Percentiles rank a stretch among this genome's conserved stretches.
These are phyloP conservation scores for Reinhardtius hippoglossoides DNA, from an alignment of 2,113 vertebrate species.

Conservation along the genomic window DNA sequence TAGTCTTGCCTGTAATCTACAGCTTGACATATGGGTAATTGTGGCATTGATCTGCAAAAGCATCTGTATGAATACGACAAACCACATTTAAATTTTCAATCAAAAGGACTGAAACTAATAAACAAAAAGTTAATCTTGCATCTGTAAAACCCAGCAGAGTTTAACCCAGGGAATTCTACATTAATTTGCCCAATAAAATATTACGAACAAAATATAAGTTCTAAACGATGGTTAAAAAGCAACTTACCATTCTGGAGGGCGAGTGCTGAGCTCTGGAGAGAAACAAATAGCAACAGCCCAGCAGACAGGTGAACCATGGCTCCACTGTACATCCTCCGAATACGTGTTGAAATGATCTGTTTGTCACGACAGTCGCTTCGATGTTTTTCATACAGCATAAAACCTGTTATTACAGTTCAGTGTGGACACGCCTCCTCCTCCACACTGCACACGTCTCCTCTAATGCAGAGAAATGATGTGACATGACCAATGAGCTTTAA, in stretches of 20 bases:
- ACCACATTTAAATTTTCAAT: not conserved
- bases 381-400: conserved; percentile 1
- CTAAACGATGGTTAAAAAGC: not conserved
- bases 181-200: not conserved
- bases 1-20: not conserved
- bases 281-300: conserved; percentile 44
- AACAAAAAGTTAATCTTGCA: too few relatives aligned
- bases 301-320: conserved; percentile 38
- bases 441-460: conserved; percentile 21
- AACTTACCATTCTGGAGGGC: conserved; percentile 64
- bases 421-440: conserved; percentile 37
- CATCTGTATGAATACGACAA: not conserved
- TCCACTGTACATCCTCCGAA: conserved; percentile 1
- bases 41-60: not conserved
- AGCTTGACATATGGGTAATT: too few relatives aligned
- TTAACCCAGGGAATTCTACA: not conserved
- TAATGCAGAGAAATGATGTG: not conserved
- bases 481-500: not conserved
- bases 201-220: not conserved
- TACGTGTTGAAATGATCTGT: not conserved
- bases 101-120: not conserved
- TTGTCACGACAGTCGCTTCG: conserved; percentile 10
- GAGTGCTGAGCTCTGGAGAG: conserved; percentile 35
- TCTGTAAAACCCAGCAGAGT: not conserved
- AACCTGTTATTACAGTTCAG: conserved; percentile 23